phyloP scores from a whole-genome alignment of 2,113 vertebrate species.

The Gnathonemus longibarbis region DNA sequence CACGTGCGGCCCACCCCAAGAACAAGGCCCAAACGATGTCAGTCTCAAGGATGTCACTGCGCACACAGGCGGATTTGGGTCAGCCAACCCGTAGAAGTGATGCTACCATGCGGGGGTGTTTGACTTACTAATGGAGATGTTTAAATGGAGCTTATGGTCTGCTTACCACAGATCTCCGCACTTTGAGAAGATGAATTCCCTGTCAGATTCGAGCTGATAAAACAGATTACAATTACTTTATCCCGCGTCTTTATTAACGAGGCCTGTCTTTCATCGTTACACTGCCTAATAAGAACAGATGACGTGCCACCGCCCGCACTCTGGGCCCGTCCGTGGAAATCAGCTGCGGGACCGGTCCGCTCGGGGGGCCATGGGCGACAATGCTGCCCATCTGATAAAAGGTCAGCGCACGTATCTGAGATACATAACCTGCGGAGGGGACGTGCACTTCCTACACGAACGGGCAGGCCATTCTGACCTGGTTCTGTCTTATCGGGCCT shows the following conservation, averaged over 20 bases:
- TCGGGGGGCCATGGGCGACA: neutral
- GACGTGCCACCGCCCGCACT: conserved; percentile 62
- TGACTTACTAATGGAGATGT: conserved; percentile 63
- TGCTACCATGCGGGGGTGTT: conserved; percentile 30
- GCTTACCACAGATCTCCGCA: conserved; percentile 62
- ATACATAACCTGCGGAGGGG: neutral
- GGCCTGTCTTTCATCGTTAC: conserved; percentile 71
- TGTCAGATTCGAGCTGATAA: conserved; percentile 72
- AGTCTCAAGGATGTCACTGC: neutral
- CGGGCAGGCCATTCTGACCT: neutral
- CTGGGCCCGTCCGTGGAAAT: conserved; percentile 36
- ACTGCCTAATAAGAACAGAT: conserved; percentile 70
- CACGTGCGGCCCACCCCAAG: too few species aligned
- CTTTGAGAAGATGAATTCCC: conserved; percentile 68
- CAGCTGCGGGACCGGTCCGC: neutral
- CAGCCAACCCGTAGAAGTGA: neutral
- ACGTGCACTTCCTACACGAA: neutral
- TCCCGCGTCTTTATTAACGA: conserved; percentile 71
- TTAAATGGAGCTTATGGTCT: conserved; percentile 69
- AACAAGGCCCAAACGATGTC: neutral
- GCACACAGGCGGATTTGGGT: neutral
- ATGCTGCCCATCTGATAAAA: neutral
- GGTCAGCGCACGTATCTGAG: neutral
- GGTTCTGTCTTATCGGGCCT: neutral
- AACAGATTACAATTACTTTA: conserved; percentile 76